Evolutionary conservation across 2,797 vertebrate species (phyloP).

Genomic region (Sciurus vulgaris): DNA sequence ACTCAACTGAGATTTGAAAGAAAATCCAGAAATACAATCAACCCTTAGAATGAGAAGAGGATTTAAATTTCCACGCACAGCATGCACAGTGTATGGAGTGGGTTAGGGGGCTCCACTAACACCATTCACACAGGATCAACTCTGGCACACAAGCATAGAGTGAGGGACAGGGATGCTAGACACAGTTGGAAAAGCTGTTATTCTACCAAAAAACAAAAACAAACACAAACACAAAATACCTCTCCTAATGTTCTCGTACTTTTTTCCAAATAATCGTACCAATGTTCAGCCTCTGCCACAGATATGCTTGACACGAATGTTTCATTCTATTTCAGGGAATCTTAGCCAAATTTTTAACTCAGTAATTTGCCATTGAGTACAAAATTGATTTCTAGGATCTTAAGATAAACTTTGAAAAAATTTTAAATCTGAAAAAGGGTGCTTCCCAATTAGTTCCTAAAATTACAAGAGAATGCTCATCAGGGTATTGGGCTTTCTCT

Average conservation of each 20-base stretch:
- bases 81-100: not conserved
- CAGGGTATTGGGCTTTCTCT: no score
- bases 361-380: not conserved
- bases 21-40: slow-evolving; percentile 48
- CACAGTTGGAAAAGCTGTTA: not conserved
- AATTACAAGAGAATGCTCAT: not conserved
- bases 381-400: not conserved
- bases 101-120: not conserved
- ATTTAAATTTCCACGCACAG: not conserved
- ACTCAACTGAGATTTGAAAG: slow-evolving; percentile 24
- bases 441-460: not conserved
- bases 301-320: not conserved
- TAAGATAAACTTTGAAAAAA: not conserved
- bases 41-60: not conserved
- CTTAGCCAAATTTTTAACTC: not conserved
- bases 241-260: not conserved
- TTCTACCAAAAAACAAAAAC: not conserved
- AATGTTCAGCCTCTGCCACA: not conserved
- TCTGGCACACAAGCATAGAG: not conserved
- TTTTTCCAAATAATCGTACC: not conserved
- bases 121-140: not conserved
- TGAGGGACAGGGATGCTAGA: not conserved
- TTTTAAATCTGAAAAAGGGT: not conserved
- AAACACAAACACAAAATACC: not conserved
- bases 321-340: not conserved